Conservation (phyloP, 92 coral and sea anemone species). For the Epizoanthus stellaris region DNA sequence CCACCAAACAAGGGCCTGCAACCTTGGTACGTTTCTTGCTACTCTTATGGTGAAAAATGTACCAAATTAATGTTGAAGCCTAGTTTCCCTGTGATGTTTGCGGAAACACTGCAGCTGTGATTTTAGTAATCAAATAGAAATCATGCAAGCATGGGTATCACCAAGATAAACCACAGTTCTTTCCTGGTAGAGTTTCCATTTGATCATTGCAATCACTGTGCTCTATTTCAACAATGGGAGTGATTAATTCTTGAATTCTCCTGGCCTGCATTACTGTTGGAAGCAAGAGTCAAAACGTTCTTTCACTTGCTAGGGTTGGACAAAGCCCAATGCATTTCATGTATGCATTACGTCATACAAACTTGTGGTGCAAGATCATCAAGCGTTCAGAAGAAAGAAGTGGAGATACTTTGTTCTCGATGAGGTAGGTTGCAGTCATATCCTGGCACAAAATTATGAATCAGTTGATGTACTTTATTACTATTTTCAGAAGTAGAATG, state of each 20-base stretch:
- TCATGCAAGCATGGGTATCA: too few relatives aligned
- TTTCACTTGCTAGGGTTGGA: constrained; percentile 85
- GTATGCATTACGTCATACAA: constrained; percentile 97
- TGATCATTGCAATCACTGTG: too few relatives aligned
- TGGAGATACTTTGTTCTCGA: constrained; percentile 97
- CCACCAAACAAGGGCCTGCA: not conserved
- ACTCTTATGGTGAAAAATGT: too few relatives aligned
- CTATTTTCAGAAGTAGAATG: not conserved
- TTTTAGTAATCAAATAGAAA: too few relatives aligned
- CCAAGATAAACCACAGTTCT: too few relatives aligned
- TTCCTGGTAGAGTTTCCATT: too few relatives aligned
- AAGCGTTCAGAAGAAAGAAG: constrained; percentile 96
- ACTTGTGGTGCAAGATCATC: constrained; percentile 97
- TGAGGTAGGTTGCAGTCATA: constrained; percentile 65
- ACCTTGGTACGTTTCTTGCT: too few relatives aligned
- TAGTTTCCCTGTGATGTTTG: too few relatives aligned
- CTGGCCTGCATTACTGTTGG: not conserved
- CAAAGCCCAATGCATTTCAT: constrained; percentile 98
- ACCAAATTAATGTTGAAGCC: too few relatives aligned
- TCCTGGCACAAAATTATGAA: too few relatives aligned
- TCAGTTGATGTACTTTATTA: not conserved
- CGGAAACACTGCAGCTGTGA: too few relatives aligned
- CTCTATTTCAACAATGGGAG: too few relatives aligned
- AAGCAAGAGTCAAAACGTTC: not conserved
- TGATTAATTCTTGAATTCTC: not conserved